These are phyloP conservation scores for Eurois occulta DNA, from an alignment of 2,888 invertebrate genomes.

Conservation along the genomic window DNA sequence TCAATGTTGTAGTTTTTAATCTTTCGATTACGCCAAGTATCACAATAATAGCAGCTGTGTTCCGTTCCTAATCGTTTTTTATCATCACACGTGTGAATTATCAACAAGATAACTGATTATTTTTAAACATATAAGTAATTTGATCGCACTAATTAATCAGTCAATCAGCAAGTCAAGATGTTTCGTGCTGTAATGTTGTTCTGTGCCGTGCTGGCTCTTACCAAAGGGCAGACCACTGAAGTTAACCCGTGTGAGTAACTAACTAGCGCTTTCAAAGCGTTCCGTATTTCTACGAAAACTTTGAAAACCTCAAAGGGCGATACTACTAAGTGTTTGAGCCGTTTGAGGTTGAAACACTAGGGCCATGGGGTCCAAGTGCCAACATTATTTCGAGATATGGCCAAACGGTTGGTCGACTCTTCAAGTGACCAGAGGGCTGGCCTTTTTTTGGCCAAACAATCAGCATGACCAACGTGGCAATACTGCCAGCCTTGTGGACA, in stretches of 20 bases:
- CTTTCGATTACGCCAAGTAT: conserved; percentile 7
- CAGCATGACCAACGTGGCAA: no score
- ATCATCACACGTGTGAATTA: conserved; percentile 21
- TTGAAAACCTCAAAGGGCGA: not conserved
- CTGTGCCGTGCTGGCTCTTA: conserved; percentile 44
- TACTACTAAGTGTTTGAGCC: no score
- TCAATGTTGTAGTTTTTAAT: not conserved
- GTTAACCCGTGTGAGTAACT: conserved; percentile 63
- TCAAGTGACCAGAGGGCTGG: not conserved
- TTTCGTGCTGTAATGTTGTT: conserved; percentile 53
- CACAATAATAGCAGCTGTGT: conserved; percentile 6
- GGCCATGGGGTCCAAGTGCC: no score
- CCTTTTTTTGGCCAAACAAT: not conserved
- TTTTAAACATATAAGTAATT: conserved; percentile 14
- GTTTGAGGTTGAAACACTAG: no score
- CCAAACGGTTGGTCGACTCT: not conserved
- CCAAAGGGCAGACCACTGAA: conserved; percentile 51
- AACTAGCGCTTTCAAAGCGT: not conserved
- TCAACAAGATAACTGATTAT: conserved; percentile 3
- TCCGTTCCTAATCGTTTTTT: conserved; percentile 19
- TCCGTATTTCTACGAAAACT: not conserved
- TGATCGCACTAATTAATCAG: conserved; percentile 17
- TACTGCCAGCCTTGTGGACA: no score
- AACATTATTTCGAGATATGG: no score
- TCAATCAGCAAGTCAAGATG: conserved; percentile 37